Evolutionary conservation across 2,113 vertebrate species (phyloP).

Genomic region (Scartelaos histophorus): DNA sequence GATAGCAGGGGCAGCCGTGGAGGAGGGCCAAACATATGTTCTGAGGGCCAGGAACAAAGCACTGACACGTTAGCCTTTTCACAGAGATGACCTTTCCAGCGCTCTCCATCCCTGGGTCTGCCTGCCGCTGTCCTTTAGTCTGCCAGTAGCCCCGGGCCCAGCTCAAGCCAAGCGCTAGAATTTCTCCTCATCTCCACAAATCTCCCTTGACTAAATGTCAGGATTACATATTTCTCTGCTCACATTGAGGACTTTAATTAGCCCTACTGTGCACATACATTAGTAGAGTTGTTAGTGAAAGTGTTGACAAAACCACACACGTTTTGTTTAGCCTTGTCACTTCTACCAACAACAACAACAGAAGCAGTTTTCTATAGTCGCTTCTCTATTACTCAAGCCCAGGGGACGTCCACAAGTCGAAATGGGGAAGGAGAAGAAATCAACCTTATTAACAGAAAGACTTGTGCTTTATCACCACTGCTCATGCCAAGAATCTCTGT

Average conservation of each 20-base stretch:
- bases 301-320: conserved; percentile 4
- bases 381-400: conserved; percentile 35
- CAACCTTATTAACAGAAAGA: conserved; percentile 52
- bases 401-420: conserved; percentile 28
- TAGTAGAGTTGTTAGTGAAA: conserved; percentile 37
- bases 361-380: conserved; percentile 36
- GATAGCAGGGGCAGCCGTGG: conserved; percentile 72
- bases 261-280: conserved; percentile 59
- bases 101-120: conserved; percentile 73
- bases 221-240: conserved; percentile 87
- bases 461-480: conserved; percentile 57
- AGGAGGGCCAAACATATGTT: conserved; percentile 81
- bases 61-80: conserved; percentile 84
- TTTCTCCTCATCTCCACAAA: conserved; percentile 90
- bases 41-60: conserved; percentile 77
- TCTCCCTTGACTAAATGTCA: conserved; percentile 99
- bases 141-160: conserved; percentile 83
- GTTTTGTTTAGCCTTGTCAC: neutral
- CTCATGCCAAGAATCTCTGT: conserved; percentile 36
- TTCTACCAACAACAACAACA: conserved; percentile 19
- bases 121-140: conserved; percentile 87
- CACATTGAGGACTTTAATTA: conserved; percentile 95
- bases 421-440: conserved; percentile 30
- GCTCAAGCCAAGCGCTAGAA: conserved; percentile 86
- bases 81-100: conserved; percentile 89